Percentiles rank a stretch among this genome's conserved stretches.
Evolutionary conservation across 2,888 invertebrate species (phyloP).

Genomic region (Prenolepis imparis): DNA sequence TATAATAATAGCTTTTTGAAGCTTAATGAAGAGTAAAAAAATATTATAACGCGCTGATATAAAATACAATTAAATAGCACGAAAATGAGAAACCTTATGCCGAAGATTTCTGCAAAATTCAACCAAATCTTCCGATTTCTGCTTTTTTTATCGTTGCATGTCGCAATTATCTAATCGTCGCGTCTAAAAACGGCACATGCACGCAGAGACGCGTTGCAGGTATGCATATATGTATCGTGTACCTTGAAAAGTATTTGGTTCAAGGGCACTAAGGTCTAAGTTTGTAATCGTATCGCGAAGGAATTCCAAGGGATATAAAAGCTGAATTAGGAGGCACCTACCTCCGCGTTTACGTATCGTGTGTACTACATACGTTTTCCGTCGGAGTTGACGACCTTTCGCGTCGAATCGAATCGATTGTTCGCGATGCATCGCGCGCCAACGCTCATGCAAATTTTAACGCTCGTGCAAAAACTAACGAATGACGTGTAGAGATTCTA

Average conservation of each 20-base stretch:
- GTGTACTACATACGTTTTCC: conserved; percentile 25
- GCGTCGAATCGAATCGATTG: conserved; percentile 50
- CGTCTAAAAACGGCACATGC: conserved; percentile 64
- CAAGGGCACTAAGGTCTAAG: conserved; percentile 76
- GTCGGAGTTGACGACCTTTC: conserved; percentile 54
- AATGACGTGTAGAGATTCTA: not conserved
- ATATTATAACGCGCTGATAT: not conserved
- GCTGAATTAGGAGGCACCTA: conserved; percentile 54
- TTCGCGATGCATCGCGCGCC: conserved; percentile 40
- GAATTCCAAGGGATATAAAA: conserved; percentile 71
- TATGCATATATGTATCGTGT: conserved; percentile 59
- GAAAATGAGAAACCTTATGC: not conserved
- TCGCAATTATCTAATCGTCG: conserved; percentile 62
- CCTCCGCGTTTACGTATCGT: conserved; percentile 32
- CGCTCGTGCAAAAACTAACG: conserved; percentile 14
- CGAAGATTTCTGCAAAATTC: not conserved
- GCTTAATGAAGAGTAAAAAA: not conserved
- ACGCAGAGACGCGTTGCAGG: conserved; percentile 70
- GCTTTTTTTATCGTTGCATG: conserved; percentile 63
- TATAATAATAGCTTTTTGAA: not conserved
- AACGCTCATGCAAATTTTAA: conserved; percentile 3
- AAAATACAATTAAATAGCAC: not conserved
- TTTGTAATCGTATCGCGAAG: conserved; percentile 72
- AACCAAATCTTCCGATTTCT: conserved; percentile 9
- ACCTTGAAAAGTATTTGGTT: conserved; percentile 78